phyloP scores from a whole-genome alignment of 2,113 vertebrate species.

The Vulpes ferrilata region DNA sequence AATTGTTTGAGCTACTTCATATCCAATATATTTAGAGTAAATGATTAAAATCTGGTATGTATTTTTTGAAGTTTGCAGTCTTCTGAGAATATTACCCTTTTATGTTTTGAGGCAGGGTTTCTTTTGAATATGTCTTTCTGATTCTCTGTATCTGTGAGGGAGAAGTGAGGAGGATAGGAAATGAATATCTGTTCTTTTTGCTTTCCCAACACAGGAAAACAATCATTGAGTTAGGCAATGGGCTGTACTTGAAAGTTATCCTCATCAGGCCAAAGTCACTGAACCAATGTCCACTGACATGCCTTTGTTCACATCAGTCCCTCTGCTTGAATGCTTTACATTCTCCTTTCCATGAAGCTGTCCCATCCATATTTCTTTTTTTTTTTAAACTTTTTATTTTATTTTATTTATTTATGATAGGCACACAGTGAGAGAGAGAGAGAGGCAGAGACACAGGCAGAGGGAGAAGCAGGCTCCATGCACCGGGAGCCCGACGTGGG shows the following conservation, averaged over 20 bases:
- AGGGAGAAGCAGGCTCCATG: too few relatives aligned
- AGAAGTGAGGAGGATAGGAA: neutral
- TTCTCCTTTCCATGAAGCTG: neutral
- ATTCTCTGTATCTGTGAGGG: neutral
- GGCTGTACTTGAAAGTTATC: neutral
- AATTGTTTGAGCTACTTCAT: neutral
- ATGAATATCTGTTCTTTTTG: neutral
- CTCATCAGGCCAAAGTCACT: neutral
- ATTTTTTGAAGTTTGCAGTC: neutral
- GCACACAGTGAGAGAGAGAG: too few relatives aligned
- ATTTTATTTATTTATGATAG: too few relatives aligned
- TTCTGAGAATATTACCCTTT: slow-evolving; percentile 9
- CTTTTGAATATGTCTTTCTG: neutral
- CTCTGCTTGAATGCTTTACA: neutral
- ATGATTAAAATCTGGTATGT: neutral
- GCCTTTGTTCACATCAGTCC: neutral
- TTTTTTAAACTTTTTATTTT: too few relatives aligned
- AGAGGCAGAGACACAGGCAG: too few relatives aligned
- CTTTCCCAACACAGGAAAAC: neutral
- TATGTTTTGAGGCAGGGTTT: neutral
- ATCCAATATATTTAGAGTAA: neutral
- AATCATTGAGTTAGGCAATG: neutral
- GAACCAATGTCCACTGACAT: neutral
- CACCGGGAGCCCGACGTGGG: too few relatives aligned
- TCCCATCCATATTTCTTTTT: neutral